These are phyloP conservation scores for Datnioides undecimradiatus DNA, from an alignment of 2,113 vertebrate genomes.

Conservation along the genomic window DNA sequence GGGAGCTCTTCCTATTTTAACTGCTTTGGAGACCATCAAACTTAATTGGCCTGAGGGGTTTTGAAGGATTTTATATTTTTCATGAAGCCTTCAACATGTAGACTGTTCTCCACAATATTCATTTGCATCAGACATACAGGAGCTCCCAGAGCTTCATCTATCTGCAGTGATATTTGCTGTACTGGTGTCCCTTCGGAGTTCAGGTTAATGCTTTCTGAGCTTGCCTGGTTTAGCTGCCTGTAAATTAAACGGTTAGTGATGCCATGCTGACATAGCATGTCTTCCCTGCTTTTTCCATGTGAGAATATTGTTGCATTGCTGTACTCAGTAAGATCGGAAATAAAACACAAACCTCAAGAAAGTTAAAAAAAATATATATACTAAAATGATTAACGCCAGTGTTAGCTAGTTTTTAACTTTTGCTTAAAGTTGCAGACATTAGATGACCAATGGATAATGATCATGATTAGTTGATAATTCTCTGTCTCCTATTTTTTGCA, in stretches of 20 bases:
- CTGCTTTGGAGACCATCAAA: conserved; percentile 16
- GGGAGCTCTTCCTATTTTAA: conserved; percentile 37
- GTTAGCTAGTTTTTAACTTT: too few relatives aligned
- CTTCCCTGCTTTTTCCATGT: not conserved
- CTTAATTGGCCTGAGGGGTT: conserved; percentile 40
- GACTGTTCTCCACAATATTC: not conserved
- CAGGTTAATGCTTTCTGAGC: not conserved
- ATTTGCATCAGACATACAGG: conserved; percentile 1
- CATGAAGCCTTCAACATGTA: conserved; percentile 1
- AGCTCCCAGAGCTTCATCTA: not conserved
- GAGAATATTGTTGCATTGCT: not conserved
- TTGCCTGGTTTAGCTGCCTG: not conserved
- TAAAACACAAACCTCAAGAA: not conserved
- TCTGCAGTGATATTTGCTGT: not conserved
- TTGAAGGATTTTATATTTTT: conserved; percentile 2
- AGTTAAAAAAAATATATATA: too few relatives aligned
- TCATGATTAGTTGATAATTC: not conserved
- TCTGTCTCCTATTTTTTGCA: not conserved
- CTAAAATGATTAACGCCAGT: too few relatives aligned
- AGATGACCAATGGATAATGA: too few relatives aligned
- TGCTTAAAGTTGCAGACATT: too few relatives aligned
- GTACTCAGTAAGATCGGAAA: not conserved
- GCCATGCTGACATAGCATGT: not conserved
- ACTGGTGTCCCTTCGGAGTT: not conserved
- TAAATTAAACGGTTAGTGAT: not conserved